phyloP scores from a whole-genome alignment of 2,797 vertebrate genomes.

The Trachops cirrhosus region DNA sequence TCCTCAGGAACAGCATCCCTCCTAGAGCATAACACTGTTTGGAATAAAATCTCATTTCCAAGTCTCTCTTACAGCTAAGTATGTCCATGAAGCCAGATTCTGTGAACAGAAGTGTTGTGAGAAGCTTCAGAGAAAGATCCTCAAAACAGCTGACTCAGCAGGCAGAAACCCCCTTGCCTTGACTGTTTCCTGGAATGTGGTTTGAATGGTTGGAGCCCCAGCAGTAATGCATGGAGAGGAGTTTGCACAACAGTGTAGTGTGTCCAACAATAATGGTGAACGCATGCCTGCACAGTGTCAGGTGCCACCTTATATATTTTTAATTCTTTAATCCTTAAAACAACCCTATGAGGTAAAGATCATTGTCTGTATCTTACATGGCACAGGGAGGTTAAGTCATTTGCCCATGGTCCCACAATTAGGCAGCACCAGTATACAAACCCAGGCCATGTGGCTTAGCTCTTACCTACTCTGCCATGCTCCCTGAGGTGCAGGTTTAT shows the following conservation, averaged over 20 bases:
- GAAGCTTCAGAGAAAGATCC: background rate
- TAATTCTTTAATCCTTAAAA: background rate
- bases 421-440: background rate
- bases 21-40: background rate
- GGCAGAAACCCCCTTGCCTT: background rate
- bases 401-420: background rate
- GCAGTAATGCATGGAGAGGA: background rate
- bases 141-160: background rate
- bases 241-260: background rate
- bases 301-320: background rate
- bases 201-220: background rate
- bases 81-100: background rate
- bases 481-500: background rate
- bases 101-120: background rate
- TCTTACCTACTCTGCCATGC: background rate
- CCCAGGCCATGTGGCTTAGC: background rate
- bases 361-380: background rate
- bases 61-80: background rate
- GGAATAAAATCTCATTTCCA: background rate
- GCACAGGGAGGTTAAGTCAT: background rate
- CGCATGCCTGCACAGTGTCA: background rate
- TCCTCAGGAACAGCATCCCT: background rate
- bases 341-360: background rate
- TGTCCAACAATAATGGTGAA: background rate
- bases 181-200: background rate